Base-by-base conservation (phyloP, 2,797 vertebrate species). In the Muraenolepis orangiensis region DNA sequence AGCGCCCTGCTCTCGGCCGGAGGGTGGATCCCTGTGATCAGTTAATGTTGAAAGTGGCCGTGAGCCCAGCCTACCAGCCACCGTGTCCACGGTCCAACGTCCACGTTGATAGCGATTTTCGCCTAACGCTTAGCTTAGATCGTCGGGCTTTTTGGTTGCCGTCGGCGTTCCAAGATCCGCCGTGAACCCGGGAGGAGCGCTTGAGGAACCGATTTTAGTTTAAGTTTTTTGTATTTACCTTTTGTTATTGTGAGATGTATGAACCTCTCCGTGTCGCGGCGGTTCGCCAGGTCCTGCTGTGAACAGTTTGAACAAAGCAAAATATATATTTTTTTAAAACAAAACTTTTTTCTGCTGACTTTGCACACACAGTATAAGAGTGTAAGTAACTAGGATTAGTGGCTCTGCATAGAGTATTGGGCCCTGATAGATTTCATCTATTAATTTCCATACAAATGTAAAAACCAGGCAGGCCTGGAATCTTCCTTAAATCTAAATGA, bases 371-470 rank as follows among this genome's bases (percentile, higher is more conserved):
- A 34, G 38, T 71, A n/a, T n/a, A 81, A 80, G 79, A 73, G 87
- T 85, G 36, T 72, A 30, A 75, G 42, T 20, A 51, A 70, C 32
- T 77, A 81, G 84, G 86, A 86, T 81, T 85, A 87, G 84, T 92
- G 77, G 11, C 91, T 86, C 76, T 74, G 74, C 82, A 82, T 81
- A 83, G 83, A 88, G 90, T 91, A 89, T 93, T 92, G 93, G 92
- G 91, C 78, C 76, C 82, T 76, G 81, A 76, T 76, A 90, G 92
- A 94, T 93, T 90, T 82, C 82, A 93, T 94, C 92, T 91, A 80
- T 89, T 94, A 91, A 93, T 94, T 94, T 93, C 88, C 91, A 94
- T 94, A 91, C 88, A 94, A 92, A 93, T 93, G 89, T 90, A 90
- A 87, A n/a, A 90, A 91, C 89, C 82, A 86, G 86, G 87, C 87